Base-by-base conservation (phyloP, 1,140 invertebrate genomes). In the Scaptodrosophila lebanonensis region DNA sequence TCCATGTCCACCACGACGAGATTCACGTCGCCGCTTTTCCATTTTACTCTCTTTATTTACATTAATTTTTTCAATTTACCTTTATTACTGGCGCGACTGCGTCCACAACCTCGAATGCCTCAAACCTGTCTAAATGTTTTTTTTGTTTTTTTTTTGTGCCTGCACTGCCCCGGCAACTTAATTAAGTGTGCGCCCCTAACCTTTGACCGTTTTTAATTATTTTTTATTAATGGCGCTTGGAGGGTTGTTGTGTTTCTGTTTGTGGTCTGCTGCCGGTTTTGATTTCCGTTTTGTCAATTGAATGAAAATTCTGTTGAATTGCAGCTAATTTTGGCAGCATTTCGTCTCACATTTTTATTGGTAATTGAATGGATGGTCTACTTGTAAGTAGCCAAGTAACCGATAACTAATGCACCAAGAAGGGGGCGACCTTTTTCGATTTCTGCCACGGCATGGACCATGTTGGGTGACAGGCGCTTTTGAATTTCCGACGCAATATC, bases 401-500 rank as follows among this genome's bases (percentile, higher is more conserved):
- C 47, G 54, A 1, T 13, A 25, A 25, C 11, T 12, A 43, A 9
- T 8, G 50, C 11, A 18, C 18, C 9, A 49, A 27, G 4, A 15
- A 8, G 22, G 22, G 3, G 22, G 3, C 3, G 22, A 25, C 22
- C 3, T 25, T 25, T 25, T 25, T 25, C 3, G 8, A 25, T 25
- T 3, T 25, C 3, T 25, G 22, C 8, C n/a, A n/a, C n/a, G 22
- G 8, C 22, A 3, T 25, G 22, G 22, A 25, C 3, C 22, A n/a
- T n/a, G n/a, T 25, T 25, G 22, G 22, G 22, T 59, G 66, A 61
- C 58, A 68, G 57, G 50, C 69, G 57, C 75, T 82, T 75, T 75
- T 70, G 62, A 82, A 82, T 82, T 67, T 82, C 75, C 75, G 51
- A 82, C 66, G 75, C 75, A 82, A 82, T 82, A 70, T 82, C 75